phyloP scores from a whole-genome alignment of 1,140 invertebrate genomes.

The Drosophila dunni region DNA sequence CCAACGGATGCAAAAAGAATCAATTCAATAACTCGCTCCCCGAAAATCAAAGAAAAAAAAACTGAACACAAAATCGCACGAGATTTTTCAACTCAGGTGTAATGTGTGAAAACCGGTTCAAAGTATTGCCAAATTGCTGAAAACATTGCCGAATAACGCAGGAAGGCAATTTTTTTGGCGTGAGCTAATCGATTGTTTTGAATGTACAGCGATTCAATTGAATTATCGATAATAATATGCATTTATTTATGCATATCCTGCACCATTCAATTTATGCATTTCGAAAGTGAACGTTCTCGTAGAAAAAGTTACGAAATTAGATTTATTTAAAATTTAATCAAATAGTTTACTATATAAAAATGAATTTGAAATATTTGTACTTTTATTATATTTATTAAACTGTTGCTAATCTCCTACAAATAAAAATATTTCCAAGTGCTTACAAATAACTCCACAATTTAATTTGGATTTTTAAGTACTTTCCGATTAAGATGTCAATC shows the following conservation, averaged over 20 bases:
- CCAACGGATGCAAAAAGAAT: conserved; percentile 12
- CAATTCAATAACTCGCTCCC: neutral
- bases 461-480: neutral
- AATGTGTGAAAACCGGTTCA: conserved; percentile 14
- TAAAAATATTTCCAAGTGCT: too few relatives aligned
- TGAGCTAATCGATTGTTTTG: neutral
- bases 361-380: too few relatives aligned
- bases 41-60: neutral
- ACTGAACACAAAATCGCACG: neutral
- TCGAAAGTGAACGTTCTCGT: conserved; percentile 20
- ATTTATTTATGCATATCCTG: conserved; percentile 2
- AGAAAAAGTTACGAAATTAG: too few relatives aligned
- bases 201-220: conserved; percentile 24
- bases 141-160: conserved; percentile 5
- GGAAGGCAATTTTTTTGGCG: conserved; percentile 10
- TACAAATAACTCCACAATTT: too few relatives aligned
- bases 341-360: too few relatives aligned
- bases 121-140: conserved; percentile 20
- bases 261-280: neutral
- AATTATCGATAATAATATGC: conserved; percentile 28
- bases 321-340: too few relatives aligned
- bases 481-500: neutral
- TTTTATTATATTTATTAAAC: neutral
- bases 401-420: too few relatives aligned
- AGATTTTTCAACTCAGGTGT: neutral